Evolutionary conservation across 2,113 vertebrate species (phyloP).

Genomic region (Macaca mulatta): DNA sequence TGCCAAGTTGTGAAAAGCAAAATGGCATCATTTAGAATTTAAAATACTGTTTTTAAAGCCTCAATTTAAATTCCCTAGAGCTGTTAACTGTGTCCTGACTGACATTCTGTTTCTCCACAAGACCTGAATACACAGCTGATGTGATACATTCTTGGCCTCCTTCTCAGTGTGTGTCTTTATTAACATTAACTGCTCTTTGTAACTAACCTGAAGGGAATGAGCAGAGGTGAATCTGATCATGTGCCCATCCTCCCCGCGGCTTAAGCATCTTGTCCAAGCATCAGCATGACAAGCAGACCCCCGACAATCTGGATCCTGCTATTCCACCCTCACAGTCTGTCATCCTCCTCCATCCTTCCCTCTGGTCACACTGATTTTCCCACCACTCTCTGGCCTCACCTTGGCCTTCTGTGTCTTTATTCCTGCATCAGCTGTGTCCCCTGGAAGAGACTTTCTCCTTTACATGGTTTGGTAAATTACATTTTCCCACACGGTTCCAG

Average conservation of each 20-base stretch:
- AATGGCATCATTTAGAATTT: constrained; percentile 20
- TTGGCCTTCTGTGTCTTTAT: not conserved
- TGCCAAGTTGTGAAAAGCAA: not conserved
- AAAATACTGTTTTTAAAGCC: constrained; percentile 27
- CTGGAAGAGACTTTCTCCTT: not conserved
- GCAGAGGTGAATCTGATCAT: not conserved
- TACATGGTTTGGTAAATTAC: not conserved
- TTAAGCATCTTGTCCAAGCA: not conserved
- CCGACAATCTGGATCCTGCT: too few relatives aligned
- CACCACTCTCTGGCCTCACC: not conserved
- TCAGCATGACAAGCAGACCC: not conserved
- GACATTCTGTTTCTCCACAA: not conserved
- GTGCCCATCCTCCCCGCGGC: not conserved
- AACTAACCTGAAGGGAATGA: not conserved
- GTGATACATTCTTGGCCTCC: not conserved
- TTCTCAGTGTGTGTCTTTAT: not conserved
- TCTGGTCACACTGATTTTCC: not conserved
- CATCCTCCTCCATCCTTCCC: not conserved
- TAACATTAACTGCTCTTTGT: not conserved
- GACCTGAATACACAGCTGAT: not conserved
- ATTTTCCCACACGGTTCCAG: not conserved
- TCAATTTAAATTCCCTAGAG: not conserved
- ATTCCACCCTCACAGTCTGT: too few relatives aligned
- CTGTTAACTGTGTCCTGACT: not conserved
- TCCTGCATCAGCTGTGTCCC: not conserved